Base-by-base conservation (phyloP, 2,797 vertebrate genomes). In the Onychomys torridus region DNA sequence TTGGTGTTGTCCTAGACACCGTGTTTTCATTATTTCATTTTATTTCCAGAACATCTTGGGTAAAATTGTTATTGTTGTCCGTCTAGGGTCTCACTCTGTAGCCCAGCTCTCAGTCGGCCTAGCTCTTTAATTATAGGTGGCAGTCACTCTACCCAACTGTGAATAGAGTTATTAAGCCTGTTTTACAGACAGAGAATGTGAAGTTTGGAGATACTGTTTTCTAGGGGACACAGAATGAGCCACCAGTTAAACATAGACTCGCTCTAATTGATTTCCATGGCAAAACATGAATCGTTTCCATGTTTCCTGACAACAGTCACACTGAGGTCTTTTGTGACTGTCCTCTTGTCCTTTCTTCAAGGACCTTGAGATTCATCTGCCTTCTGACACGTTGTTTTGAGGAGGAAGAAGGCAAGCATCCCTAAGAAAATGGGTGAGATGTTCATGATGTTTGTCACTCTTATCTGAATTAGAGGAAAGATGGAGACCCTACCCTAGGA, bases 101-200 rank as follows among this genome's bases (percentile, higher is more conserved):
- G 21, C 55, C 6, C 5, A 0, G 37, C n/a, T 89, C 43, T 67
- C 21, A 40, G 57, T 40, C 21, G 34, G 52, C 37, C 57, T 63
- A 49, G 21, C 7, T 46, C 57, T 89, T 40, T 8, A 40, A 63
- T n/a, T 77, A 77, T 37, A 46, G n/a, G 37, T 29, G 57, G 34
- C 57, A 29, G 40, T 8, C 73, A 46, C 40, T 46, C 27, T n/a
- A 63, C 32, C 71, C 19, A 63, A 63, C 7, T 6, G 29, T 49
- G 49, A 49, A 43, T 46, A 59, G 12, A 87, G 34, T 85, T 83
- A 88, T 75, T 87, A 86, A 82, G n/a, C 10, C 7, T 25, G 40
- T 90, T 96, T 95, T 81, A 79, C 43, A 65, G 52, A 49, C 76
- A 32, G n/a, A 89, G 43, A 94, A 79, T 52, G 49, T 57, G 46